phyloP scores from a whole-genome alignment of 2,888 invertebrate species.

The Idaea biselata region DNA sequence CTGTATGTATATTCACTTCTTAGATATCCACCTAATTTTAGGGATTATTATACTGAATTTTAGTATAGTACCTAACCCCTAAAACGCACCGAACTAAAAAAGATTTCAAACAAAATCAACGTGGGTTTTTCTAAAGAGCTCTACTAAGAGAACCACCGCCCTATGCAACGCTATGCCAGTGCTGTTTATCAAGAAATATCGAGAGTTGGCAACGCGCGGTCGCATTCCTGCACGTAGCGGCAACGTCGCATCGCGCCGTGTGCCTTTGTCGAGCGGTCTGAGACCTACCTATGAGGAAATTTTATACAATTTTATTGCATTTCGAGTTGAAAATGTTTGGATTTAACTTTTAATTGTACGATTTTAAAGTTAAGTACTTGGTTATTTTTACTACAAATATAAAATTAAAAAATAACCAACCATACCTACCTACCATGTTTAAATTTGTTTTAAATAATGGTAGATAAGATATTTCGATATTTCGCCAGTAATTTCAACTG shows the following conservation, averaged over 20 bases:
- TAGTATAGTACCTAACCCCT: no score
- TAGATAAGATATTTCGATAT: no score
- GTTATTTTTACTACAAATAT: no score
- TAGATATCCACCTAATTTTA: no score
- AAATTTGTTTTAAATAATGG: no score
- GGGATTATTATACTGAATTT: no score
- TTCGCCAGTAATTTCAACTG: no score
- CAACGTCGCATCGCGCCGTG: conserved; percentile 69
- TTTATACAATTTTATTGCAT: background rate
- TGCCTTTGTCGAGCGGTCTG: conserved; percentile 49
- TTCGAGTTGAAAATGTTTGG: background rate
- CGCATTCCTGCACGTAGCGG: conserved; percentile 68
- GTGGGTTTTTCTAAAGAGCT: background rate
- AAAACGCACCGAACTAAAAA: no score
- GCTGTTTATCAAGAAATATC: conserved; percentile 33
- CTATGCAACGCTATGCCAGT: conserved; percentile 49
- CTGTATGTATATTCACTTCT: no score
- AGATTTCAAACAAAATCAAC: background rate
- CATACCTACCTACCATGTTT: no score
- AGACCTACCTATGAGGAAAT: background rate
- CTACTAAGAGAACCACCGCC: conserved; percentile 47
- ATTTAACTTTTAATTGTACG: background rate
- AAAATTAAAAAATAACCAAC: no score
- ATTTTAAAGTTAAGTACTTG: no score
- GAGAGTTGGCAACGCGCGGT: conserved; percentile 69